phyloP scores from a whole-genome alignment of 1,140 invertebrate genomes.

The Ptiloglossa arizonensis region DNA sequence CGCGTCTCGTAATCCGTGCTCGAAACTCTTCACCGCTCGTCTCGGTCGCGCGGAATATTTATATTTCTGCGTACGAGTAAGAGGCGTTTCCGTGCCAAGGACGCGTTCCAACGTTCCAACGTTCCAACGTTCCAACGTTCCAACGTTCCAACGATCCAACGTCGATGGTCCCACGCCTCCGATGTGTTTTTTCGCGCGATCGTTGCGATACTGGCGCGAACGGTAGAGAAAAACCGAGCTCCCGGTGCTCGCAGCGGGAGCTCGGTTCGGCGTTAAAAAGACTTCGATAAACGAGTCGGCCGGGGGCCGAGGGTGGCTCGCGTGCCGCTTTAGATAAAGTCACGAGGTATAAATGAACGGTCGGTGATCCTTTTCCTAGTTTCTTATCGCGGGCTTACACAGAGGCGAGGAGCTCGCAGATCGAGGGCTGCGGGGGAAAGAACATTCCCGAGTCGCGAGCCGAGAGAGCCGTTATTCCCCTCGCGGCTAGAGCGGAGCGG shows the following conservation, averaged over 20 bases:
- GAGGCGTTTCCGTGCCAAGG: conserved; percentile 40
- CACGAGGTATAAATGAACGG: background rate
- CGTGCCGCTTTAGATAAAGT: conserved; percentile 9
- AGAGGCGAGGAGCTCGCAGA: background rate
- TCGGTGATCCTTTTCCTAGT: background rate
- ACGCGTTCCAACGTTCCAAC: background rate
- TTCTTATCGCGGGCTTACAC: conserved; percentile 19
- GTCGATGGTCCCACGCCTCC: conserved; percentile 4
- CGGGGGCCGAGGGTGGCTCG: background rate
- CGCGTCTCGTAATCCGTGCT: too few relatives aligned
- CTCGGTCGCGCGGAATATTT: conserved; percentile 31
- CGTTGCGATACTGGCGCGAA: background rate
- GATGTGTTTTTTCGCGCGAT: conserved; percentile 2
- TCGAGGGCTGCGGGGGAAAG: background rate
- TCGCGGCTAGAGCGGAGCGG: conserved; percentile 10
- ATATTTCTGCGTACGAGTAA: conserved; percentile 30
- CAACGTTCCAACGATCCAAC: background rate
- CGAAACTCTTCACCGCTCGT: too few relatives aligned
- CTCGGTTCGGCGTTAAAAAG: background rate
- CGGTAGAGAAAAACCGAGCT: background rate
- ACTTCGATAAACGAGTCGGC: conserved; percentile 3
- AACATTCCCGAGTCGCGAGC: conserved; percentile 13
- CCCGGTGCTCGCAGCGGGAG: background rate
- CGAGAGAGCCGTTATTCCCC: conserved; percentile 21
- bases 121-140: too few relatives aligned